Base-by-base conservation (phyloP, 1,140 invertebrate genomes). In the Charaxes varanes region DNA sequence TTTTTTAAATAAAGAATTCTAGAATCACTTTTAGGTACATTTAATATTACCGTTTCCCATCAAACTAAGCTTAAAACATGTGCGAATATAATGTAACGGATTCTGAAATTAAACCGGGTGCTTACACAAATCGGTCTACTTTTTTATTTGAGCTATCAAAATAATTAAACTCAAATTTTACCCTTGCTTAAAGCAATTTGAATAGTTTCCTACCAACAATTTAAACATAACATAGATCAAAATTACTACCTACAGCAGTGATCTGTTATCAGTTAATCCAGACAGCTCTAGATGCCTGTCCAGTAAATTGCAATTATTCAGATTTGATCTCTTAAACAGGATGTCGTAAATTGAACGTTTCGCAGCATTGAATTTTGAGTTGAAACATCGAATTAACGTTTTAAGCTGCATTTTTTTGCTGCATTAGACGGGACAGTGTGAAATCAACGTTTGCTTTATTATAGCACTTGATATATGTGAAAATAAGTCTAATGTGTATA, bases 301-400 rank as follows among this genome's bases (percentile, higher is more conserved):
- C 15, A 31, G 48, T 30, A 33, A 36, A 12, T 41, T 45, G 55
- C 56, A 71, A 78, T 78, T 73, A 74, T 60, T 49, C 21, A 64
- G 62, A 71, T 74, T 52, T 53, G 47, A 78, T 78, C 66, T 64
- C 38, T 33, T 28, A 54, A 63, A 65, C 61, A 71, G 61, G 62
- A 70, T 70, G 62, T 64, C 41, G 44, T 53, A 63, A 61, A 66
- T 64, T 62, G 50, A 34, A 45, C 38, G 48, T 60, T 56, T 53
- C 28, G 44, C 30, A 48, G 44, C 52, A 42, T 58, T 44, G 31
- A 52, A 48, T 45, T 49, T n/a, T 22, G 22, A 51, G 37, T 53
- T 50, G 45, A 41, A 34, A 40, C 27, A 46, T 41, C 16, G 28
- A 36, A 51, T 56, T 44, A 56, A 37, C 16, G 14, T 42, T 48